Evolutionary conservation across 2,888 invertebrate genomes (phyloP).

Genomic region (Stramonita haemastoma): DNA sequence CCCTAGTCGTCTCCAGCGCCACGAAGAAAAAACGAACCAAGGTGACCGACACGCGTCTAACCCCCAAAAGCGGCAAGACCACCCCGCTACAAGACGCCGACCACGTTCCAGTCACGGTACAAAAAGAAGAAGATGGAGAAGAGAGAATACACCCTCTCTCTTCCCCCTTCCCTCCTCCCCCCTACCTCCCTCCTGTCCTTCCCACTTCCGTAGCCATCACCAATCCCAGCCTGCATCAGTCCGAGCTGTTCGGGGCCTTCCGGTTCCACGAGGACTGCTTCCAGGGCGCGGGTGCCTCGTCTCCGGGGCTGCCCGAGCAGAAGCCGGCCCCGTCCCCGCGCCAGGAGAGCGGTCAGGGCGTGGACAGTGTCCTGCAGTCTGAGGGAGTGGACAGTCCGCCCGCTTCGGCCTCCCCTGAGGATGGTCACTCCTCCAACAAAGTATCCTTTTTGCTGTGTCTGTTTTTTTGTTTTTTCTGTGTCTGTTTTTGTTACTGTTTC

Average conservation of each 20-base stretch:
- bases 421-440: slow-evolving; percentile 2
- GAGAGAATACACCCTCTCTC: slow-evolving; percentile 60
- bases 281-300: background rate
- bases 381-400: background rate
- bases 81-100: background rate
- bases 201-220: slow-evolving; percentile 97
- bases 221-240: slow-evolving; percentile 90
- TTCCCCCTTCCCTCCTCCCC: slow-evolving; percentile 83
- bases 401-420: background rate
- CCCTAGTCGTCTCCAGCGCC: slow-evolving; percentile 91
- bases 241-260: slow-evolving; percentile 61
- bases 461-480: background rate
- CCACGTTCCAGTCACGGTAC: slow-evolving; percentile 85
- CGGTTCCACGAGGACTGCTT: slow-evolving; percentile 22
- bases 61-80: slow-evolving; percentile 70
- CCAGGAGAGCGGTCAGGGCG: slow-evolving; percentile 7
- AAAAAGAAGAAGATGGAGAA: slow-evolving; percentile 87
- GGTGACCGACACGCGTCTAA: slow-evolving; percentile 83
- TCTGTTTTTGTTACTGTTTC: background rate
- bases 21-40: slow-evolving; percentile 98
- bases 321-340: background rate
- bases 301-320: background rate
- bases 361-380: background rate
- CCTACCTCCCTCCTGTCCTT: slow-evolving; percentile 86
- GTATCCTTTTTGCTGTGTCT: slow-evolving; percentile 26